Evolutionary conservation across 2,113 vertebrate genomes (phyloP), one percentile per base, ranked within the genome.

Genomic region (Chaetops frenatus): DNA sequence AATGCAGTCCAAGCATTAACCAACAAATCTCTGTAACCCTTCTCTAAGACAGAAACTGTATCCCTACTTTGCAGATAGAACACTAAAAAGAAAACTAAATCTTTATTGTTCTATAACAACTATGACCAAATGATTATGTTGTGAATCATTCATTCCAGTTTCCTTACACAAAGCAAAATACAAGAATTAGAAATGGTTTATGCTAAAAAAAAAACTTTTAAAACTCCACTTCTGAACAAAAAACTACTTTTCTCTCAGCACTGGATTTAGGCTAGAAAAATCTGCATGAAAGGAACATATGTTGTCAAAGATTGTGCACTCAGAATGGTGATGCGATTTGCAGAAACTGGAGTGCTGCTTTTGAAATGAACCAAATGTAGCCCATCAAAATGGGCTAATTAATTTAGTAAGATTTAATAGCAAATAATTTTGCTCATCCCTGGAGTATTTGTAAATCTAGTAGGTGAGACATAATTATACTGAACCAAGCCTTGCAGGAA

Each of bases 171-270:
- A 96, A 85, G 73, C 48, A 89, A 66, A 94, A 85, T 86, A 79
- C 38, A 91, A 94, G 58, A 97, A 97, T 96, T 97, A 96, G 94
- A 96, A 95, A 97, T 86, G 80, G 29, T 56, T 90, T 90, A 60
- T 71, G 51, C 13, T 84, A 95, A 92, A 65, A 87, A 72, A 64
- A 67, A 74, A 73, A 80, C 38, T 35, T 38, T 35, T 56, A 92
- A 78, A 86, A 22, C 21, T 88, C 90, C 7, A 45, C 56, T 93
- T 95, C 42, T 78, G 60, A 86, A 86, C 12, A 69, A 56, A 72
- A 60, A 11, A 0, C 4, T 84, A 10, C 11, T 87, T 67, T 70
- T 85, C 47, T 29, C 15, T 17, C 90, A 61, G 51, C 48, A 73
- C 64, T 51, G 27, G 23, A 91, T 97, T 96, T 92, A 92, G 53